Evolutionary conservation across 2,888 invertebrate genomes (phyloP).

Genomic region (Erebia ligea): DNA sequence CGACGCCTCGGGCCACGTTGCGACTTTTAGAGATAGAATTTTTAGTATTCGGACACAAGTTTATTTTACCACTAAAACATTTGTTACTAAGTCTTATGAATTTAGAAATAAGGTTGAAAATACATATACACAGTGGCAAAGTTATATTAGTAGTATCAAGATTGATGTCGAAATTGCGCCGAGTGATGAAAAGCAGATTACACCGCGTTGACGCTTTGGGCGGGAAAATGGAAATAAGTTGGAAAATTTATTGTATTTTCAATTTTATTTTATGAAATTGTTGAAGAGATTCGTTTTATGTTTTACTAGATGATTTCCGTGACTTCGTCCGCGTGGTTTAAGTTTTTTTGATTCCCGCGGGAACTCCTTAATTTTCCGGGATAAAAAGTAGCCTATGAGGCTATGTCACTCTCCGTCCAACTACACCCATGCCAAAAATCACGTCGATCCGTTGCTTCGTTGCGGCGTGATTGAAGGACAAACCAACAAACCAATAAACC

Average conservation of each 20-base stretch:
- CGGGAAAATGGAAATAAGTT: constrained; percentile 62
- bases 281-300: not conserved
- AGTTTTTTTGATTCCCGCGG: too few species aligned
- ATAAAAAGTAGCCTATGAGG: too few species aligned
- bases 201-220: constrained; percentile 67
- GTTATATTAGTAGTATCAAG: constrained; percentile 49
- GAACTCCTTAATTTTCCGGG: too few species aligned
- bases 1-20: constrained; percentile 62
- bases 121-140: constrained; percentile 31
- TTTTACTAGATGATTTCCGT: not conserved
- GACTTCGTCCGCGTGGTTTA: too few species aligned
- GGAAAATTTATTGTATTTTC: constrained; percentile 46
- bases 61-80: constrained; percentile 22
- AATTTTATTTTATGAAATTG: constrained; percentile 24
- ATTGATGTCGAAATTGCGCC: constrained; percentile 67
- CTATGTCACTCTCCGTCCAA: too few species aligned
- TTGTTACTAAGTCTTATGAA: constrained; percentile 4
- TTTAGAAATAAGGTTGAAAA: constrained; percentile 44
- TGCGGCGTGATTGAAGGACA: too few species aligned
- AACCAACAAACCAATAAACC: too few species aligned
- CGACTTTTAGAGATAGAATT: constrained; percentile 69
- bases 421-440: too few species aligned
- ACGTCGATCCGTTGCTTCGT: too few species aligned
- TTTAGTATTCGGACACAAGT: constrained; percentile 49
- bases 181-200: constrained; percentile 70